Base-by-base conservation (phyloP, 1,140 invertebrate genomes). In the Elymnias hypermnestra region DNA sequence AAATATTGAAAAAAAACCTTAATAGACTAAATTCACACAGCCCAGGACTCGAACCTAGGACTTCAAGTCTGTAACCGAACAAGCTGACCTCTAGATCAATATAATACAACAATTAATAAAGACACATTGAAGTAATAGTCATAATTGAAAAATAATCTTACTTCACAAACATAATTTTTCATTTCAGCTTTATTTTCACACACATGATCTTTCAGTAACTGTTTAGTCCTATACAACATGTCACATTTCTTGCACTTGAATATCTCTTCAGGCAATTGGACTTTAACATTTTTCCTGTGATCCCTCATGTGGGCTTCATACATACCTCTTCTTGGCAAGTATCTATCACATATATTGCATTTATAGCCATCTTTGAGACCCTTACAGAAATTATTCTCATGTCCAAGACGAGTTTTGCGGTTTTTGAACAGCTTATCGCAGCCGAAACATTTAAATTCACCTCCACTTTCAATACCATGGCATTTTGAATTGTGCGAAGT, bases 151-250 rank as follows among this genome's bases (percentile, higher is more conserved):
- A 51, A 37, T 22, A 12, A 22, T 29, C 43, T 74, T 52, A 83
- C 79, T 61, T 83, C 79, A 65, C 79, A 83, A 31, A 83, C 63
- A 70, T 57, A 83, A 29, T 65, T 68, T 28, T 73, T 77, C 12
- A 65, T 61, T 13, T 51, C 49, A 0, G 9, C n/a, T 2, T 52
- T 43, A 63, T 83, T 76, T 19, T 57, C 51, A 1, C 8, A 7
- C 14, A 72, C 52, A 42, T 83, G 79, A 1, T 53, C 21, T 15
- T 57, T 66, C 12, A 81, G 57, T 9, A 39, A 39, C 7, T 67
- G 57, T 19, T 58, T 75, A 6, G 57, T 77, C 10, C 66, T 69
- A 50, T 73, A 81, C 0, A 51, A 15, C 35, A 63, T 53, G 5
- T 48, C 40, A 41, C 79, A 83, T 45, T 70, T 67, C 8, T 47